Evolutionary conservation across 2,888 invertebrate species (phyloP).

Genomic region (Dolichomitus sp.): DNA sequence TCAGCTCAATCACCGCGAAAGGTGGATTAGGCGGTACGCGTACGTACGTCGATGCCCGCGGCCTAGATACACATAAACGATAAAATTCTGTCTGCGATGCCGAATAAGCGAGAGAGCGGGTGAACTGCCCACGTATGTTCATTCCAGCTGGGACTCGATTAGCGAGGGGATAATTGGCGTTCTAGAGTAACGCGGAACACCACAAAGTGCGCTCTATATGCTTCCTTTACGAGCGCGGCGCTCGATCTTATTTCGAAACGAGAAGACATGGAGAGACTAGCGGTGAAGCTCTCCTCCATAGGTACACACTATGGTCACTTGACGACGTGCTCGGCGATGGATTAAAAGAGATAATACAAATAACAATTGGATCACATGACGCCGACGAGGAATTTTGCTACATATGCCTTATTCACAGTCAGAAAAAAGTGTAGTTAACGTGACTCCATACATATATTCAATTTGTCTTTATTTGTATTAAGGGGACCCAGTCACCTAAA

Average conservation of each 20-base stretch:
- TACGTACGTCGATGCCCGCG: slow-evolving; percentile 29
- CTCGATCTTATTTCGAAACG: slow-evolving; percentile 53
- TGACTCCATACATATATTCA: no score
- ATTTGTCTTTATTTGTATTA: no score
- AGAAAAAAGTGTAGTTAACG: no score
- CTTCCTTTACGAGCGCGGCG: slow-evolving; percentile 36
- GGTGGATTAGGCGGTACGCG: slow-evolving; percentile 10
- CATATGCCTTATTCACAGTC: no score
- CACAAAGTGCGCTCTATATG: slow-evolving; percentile 17
- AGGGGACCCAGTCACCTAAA: no score
- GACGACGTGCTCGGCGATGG: slow-evolving; percentile 5
- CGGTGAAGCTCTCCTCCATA: not conserved
- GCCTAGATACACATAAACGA: slow-evolving; percentile 46
- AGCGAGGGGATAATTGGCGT: slow-evolving; percentile 56
- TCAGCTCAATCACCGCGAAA: slow-evolving; percentile 7
- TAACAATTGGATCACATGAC: not conserved
- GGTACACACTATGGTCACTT: not conserved
- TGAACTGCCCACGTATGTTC: not conserved
- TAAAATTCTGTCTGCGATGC: slow-evolving; percentile 32
- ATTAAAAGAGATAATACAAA: not conserved
- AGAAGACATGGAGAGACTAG: slow-evolving; percentile 10
- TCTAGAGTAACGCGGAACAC: slow-evolving; percentile 15
- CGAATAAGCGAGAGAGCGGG: slow-evolving; percentile 37
- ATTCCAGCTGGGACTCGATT: slow-evolving; percentile 47
- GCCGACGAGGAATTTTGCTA: not conserved